A percentile compares a stretch with the other conserved stretches of the same genome.
Evolutionary conservation across 1,140 invertebrate genomes (phyloP).

Genomic region (Sogatella furcifera): DNA sequence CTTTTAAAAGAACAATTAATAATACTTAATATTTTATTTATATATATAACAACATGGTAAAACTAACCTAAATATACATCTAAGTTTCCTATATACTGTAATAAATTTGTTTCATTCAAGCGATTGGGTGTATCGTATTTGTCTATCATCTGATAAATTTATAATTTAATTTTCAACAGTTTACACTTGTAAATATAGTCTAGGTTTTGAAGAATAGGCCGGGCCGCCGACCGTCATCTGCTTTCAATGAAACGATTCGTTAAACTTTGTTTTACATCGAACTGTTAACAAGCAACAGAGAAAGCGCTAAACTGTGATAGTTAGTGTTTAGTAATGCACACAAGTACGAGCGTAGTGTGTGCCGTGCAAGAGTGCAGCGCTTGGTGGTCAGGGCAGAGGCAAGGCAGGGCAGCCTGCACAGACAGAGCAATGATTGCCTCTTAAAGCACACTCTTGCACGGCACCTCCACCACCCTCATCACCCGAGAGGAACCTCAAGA

Average conservation of each 20-base stretch:
- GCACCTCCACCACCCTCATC: not conserved
- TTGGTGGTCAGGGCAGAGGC: too few species aligned
- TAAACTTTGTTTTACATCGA: not conserved
- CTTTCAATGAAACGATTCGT: too few species aligned
- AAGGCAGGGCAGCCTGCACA: not conserved
- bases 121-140: constrained; percentile 13
- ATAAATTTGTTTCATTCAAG: constrained; percentile 12
- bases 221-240: constrained; percentile 3
- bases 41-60: constrained; percentile 20
- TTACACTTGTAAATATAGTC: constrained; percentile 13
- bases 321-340: too few species aligned
- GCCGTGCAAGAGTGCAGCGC: not conserved
- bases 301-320: not conserved
- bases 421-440: too few species aligned
- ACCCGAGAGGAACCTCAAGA: not conserved
- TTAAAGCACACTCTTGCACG: too few species aligned
- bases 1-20: constrained; percentile 16
- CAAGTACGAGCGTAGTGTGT: too few species aligned
- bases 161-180: not conserved
- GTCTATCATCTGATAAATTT: constrained; percentile 6
- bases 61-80: constrained; percentile 25
- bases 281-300: constrained; percentile 1
- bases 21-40: constrained; percentile 12
- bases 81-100: constrained; percentile 22
- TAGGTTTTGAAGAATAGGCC: constrained; percentile 13